Conservation (phyloP, 2,888 invertebrate genomes). For the Xanthia togata region DNA sequence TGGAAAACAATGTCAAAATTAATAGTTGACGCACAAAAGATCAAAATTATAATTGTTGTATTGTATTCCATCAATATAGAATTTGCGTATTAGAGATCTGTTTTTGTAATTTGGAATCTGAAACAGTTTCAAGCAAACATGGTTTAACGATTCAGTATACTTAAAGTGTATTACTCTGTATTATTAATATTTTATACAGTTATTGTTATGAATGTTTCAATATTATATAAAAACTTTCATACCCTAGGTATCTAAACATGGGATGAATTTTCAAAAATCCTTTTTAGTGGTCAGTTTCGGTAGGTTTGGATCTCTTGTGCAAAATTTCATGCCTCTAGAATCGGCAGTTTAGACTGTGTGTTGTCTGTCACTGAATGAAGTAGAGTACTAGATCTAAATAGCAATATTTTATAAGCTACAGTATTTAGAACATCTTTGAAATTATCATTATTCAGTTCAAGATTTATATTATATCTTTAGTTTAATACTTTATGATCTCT, state of each 20-base stretch:
- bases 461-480: neutral
- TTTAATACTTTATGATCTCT: neutral
- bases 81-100: neutral
- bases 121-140: constrained; percentile 11
- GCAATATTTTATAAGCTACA: too few relatives aligned
- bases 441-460: neutral
- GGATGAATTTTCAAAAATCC: too few relatives aligned
- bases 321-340: too few relatives aligned
- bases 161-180: constrained; percentile 3
- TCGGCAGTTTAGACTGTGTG: too few relatives aligned
- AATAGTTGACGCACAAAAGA: constrained; percentile 17
- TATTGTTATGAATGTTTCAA: neutral
- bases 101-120: constrained; percentile 1
- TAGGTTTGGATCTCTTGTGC: too few relatives aligned
- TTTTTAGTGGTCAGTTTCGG: too few relatives aligned
- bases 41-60: constrained; percentile 1
- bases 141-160: neutral
- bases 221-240: too few relatives aligned
- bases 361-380: too few relatives aligned
- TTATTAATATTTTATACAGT: neutral
- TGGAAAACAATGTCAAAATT: constrained; percentile 46
- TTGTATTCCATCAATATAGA: constrained; percentile 7
- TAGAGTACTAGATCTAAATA: too few relatives aligned
- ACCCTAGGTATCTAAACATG: too few relatives aligned
- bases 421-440: neutral